phyloP scores from a whole-genome alignment of 1,140 invertebrate genomes.

The Bradynema listronoti region DNA sequence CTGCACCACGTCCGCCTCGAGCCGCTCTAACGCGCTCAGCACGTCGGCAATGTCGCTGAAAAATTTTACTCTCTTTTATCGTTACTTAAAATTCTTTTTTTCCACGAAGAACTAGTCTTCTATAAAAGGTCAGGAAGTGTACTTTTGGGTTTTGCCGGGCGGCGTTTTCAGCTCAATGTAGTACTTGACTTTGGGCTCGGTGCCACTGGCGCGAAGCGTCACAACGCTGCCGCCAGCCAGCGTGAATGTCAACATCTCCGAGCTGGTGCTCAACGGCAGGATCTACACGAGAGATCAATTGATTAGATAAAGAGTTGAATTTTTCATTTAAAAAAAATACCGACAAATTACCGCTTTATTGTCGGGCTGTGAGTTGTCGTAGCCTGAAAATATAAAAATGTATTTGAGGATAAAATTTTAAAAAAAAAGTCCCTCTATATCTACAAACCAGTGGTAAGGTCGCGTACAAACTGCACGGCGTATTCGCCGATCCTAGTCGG shows the following conservation, averaged over 20 bases:
- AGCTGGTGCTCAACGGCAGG: constrained; percentile 70
- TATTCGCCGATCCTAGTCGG: constrained; percentile 71
- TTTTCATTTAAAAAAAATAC: neutral
- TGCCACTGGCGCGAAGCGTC: constrained; percentile 89
- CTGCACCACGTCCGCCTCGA: constrained; percentile 46
- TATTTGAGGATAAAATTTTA: neutral
- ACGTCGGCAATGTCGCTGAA: constrained; percentile 36
- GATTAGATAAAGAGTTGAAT: constrained; percentile 7
- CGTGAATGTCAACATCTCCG: constrained; percentile 92
- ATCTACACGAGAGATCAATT: constrained; percentile 33
- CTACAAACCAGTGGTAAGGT: constrained; percentile 74
- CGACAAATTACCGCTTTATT: constrained; percentile 65
- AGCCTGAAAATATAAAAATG: constrained; percentile 62
- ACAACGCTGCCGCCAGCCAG: constrained; percentile 78
- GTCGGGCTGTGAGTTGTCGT: constrained; percentile 70
- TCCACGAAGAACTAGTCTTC: constrained; percentile 1
- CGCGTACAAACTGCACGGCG: constrained; percentile 70
- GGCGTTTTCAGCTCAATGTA: constrained; percentile 74
- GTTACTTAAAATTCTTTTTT: constrained; percentile 23
- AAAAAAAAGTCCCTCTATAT: neutral
- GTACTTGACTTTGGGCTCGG: constrained; percentile 96
- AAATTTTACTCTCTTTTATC: constrained; percentile 4
- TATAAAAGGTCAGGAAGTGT: constrained; percentile 1
- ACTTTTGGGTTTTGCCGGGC: constrained; percentile 48
- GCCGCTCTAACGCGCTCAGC: constrained; percentile 27